Conservation (phyloP, 2,888 invertebrate genomes). For the Electrophaes corylata region DNA sequence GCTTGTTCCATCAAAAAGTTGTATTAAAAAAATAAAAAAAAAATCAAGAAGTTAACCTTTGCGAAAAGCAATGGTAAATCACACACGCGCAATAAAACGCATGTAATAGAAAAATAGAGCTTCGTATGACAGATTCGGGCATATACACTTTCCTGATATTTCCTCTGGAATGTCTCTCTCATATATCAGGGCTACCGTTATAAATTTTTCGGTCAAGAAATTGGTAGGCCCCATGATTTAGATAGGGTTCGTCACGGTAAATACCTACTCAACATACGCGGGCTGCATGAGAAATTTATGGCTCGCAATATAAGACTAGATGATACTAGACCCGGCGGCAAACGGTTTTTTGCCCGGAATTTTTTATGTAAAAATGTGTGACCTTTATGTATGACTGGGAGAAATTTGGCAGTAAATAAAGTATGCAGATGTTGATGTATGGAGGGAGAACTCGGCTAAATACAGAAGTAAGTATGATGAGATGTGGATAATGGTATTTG, state of each 20-base stretch:
- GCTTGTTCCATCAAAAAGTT: no score
- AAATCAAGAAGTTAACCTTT: constrained; percentile 19
- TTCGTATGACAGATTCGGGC: constrained; percentile 11
- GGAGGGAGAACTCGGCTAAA: constrained; percentile 1
- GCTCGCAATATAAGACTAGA: constrained; percentile 71
- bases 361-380: constrained; percentile 53
- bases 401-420: constrained; percentile 31
- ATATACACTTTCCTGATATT: constrained; percentile 37
- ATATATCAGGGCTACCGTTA: constrained; percentile 73
- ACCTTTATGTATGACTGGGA: constrained; percentile 31
- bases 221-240: constrained; percentile 73
- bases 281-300: constrained; percentile 66
- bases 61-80: constrained; percentile 31
- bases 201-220: constrained; percentile 83
- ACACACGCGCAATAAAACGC: constrained; percentile 34
- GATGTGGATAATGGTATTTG: neutral
- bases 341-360: constrained; percentile 49
- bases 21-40: no score
- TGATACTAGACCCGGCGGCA: constrained; percentile 54
- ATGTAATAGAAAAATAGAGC: constrained; percentile 31
- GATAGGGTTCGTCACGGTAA: constrained; percentile 62
- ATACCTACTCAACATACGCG: constrained; percentile 65
- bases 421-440: constrained; percentile 22
- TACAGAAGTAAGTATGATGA: neutral
- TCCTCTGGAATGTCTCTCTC: constrained; percentile 50